Percentiles rank a stretch among this genome's conserved stretches.
phyloP scores from a whole-genome alignment of 2,113 vertebrate species.

The Phalacrocorax carbo region DNA sequence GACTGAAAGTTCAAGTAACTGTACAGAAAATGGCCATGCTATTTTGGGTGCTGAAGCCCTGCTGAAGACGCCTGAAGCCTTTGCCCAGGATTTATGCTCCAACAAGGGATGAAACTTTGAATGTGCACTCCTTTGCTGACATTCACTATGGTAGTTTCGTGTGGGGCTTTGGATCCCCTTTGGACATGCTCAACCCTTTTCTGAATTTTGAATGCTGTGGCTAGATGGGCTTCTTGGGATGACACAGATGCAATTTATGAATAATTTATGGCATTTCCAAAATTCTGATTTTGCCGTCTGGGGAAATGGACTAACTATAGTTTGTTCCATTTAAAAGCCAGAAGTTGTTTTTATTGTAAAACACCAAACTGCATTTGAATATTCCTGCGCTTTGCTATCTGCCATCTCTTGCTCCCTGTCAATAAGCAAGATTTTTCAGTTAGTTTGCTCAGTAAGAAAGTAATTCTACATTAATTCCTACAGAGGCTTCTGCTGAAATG shows the following conservation, averaged over 20 bases:
- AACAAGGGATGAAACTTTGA: neutral
- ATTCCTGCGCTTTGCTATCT: neutral
- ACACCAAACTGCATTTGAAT: neutral
- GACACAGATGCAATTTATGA: neutral
- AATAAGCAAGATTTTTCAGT: neutral
- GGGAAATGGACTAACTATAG: conserved; percentile 22
- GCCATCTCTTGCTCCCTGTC: neutral
- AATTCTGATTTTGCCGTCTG: neutral
- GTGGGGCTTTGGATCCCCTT: neutral
- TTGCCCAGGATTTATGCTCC: neutral
- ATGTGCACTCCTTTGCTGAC: neutral
- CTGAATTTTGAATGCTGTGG: neutral
- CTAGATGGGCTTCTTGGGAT: neutral
- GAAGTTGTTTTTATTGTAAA: conserved; percentile 42
- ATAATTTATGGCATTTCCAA: neutral
- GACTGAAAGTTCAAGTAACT: neutral
- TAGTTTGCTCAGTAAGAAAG: neutral
- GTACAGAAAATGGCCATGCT: neutral
- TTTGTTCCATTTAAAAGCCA: conserved; percentile 14
- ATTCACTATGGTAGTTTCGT: neutral
- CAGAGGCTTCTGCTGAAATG: conserved; percentile 17
- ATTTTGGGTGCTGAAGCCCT: neutral
- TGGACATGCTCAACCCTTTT: neutral
- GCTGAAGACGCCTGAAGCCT: neutral
- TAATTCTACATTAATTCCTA: neutral